Evolutionary conservation across 2,888 invertebrate genomes (phyloP).

Genomic region (Eilema depressum): DNA sequence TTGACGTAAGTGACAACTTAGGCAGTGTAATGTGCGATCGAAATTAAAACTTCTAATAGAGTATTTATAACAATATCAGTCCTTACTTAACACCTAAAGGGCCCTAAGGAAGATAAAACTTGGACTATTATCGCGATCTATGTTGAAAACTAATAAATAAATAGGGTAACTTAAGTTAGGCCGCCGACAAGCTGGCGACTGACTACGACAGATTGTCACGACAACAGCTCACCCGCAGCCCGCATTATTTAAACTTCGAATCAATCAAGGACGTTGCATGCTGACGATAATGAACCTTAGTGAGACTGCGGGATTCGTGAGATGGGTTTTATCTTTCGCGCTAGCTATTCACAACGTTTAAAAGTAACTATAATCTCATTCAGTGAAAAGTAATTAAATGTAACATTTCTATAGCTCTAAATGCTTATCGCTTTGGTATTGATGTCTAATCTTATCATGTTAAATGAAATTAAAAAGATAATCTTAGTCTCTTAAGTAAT

Average conservation of each 20-base stretch:
- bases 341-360: slow-evolving; percentile 16
- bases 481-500: slow-evolving; percentile 23
- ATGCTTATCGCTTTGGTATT: slow-evolving; percentile 39
- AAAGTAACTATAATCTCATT: slow-evolving; percentile 21
- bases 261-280: slow-evolving; percentile 58
- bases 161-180: slow-evolving; percentile 72
- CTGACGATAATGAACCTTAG: slow-evolving; percentile 44
- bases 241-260: slow-evolving; percentile 49
- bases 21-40: slow-evolving; percentile 61
- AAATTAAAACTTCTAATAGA: slow-evolving; percentile 55
- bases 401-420: slow-evolving; percentile 26
- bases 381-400: slow-evolving; percentile 33
- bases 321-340: slow-evolving; percentile 1
- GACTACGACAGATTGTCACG: slow-evolving; percentile 16
- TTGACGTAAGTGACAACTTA: slow-evolving; percentile 64
- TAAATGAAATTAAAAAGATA: slow-evolving; percentile 38
- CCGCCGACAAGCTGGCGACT: slow-evolving; percentile 39
- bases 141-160: slow-evolving; percentile 67
- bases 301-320: slow-evolving; percentile 19
- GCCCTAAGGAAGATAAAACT: slow-evolving; percentile 49
- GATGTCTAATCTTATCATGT: slow-evolving; percentile 28
- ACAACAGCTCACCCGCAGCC: slow-evolving; percentile 35
- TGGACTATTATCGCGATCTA: slow-evolving; percentile 64
- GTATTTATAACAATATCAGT: slow-evolving; percentile 81
- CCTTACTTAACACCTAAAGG: slow-evolving; percentile 82